A percentile compares a stretch with the other conserved stretches of the same genome.
phyloP scores from a whole-genome alignment of 2,797 vertebrate genomes.

The Poliocrania exsul region DNA sequence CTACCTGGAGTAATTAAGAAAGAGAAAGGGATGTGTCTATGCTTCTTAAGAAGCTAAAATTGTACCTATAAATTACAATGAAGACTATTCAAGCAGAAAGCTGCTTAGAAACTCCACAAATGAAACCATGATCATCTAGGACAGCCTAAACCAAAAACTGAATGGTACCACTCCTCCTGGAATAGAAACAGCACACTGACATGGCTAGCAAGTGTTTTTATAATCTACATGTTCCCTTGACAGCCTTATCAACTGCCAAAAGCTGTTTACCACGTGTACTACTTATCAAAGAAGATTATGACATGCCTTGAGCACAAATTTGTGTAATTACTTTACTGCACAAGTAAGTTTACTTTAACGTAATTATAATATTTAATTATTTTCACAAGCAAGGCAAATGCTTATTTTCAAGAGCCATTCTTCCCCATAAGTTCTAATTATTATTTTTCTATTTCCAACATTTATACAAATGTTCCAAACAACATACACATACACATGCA shows the following conservation, averaged over 20 bases:
- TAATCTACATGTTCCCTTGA: not conserved
- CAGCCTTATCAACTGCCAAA: constrained; percentile 47
- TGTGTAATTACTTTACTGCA: not conserved
- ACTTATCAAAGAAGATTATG: not conserved
- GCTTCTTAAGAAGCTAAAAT: not conserved
- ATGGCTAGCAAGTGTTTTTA: not conserved
- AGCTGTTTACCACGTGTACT: not conserved
- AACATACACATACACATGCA: not conserved
- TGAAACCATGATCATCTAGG: not conserved
- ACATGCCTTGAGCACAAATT: not conserved
- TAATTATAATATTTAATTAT: not conserved
- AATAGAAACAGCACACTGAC: not conserved
- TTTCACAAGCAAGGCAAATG: not conserved
- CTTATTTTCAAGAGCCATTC: not conserved
- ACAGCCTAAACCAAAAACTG: not conserved
- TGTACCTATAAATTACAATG: not conserved
- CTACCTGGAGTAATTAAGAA: not conserved
- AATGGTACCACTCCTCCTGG: not conserved
- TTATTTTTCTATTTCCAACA: not conserved
- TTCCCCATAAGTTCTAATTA: not conserved
- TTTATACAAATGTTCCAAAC: not conserved
- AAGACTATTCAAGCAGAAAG: not conserved
- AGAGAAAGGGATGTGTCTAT: not conserved
- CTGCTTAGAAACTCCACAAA: not conserved
- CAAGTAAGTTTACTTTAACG: not conserved